Conservation (phyloP, 2,113 vertebrate species). For the Myrmecophaga tridactyla region DNA sequence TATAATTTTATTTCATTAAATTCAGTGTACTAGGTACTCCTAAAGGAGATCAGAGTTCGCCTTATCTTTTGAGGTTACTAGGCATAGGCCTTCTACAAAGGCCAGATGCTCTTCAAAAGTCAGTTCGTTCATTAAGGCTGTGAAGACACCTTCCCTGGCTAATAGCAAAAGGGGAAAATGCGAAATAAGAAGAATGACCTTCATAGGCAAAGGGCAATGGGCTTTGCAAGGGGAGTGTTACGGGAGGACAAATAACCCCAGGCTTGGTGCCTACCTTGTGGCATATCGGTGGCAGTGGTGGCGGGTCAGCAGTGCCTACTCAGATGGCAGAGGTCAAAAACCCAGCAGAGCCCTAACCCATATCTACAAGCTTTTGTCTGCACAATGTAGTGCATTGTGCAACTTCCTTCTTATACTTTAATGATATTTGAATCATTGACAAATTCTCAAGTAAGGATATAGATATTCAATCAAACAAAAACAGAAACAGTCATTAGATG, state of each 20-base stretch:
- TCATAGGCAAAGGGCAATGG: not conserved
- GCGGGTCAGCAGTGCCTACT: not conserved
- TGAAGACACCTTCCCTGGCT: not conserved
- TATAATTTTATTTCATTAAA: not conserved
- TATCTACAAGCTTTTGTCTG: not conserved
- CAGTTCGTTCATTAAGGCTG: not conserved
- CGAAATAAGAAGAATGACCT: not conserved
- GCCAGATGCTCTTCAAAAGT: not conserved
- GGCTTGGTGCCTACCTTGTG: not conserved
- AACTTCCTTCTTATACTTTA: not conserved
- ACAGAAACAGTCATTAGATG: not conserved
- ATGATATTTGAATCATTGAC: not conserved
- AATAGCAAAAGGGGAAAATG: not conserved
- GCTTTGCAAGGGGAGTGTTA: not conserved
- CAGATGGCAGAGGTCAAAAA: not conserved
- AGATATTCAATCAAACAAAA: not conserved
- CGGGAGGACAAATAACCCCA: not conserved
- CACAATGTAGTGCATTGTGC: not conserved
- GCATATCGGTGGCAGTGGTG: no score
- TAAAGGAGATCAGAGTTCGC: not conserved
- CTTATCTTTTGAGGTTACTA: not conserved
- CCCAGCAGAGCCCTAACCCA: not conserved
- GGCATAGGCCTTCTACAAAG: not conserved
- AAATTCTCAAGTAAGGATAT: not conserved
- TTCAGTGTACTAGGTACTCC: not conserved